Evolutionary conservation across 2,797 vertebrate species (phyloP).

Genomic region (Triplophysa yarkandensis): DNA sequence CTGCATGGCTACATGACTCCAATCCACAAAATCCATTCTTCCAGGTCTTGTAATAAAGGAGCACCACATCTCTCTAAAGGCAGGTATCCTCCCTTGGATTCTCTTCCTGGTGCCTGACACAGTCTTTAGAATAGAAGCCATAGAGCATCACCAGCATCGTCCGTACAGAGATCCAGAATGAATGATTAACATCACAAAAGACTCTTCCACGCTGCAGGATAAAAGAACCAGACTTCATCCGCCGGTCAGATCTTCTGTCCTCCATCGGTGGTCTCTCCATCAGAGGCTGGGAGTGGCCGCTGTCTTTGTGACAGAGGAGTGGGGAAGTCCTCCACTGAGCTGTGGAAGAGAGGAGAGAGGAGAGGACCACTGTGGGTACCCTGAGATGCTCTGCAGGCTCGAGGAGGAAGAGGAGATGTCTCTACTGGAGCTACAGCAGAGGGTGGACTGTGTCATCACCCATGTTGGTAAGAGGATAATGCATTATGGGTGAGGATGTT

Average conservation of each 20-base stretch:
- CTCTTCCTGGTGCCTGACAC: conserved; percentile 72
- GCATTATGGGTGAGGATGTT: neutral
- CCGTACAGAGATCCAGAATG: conserved; percentile 27
- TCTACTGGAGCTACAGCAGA: conserved; percentile 87
- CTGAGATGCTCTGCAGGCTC: conserved; percentile 90
- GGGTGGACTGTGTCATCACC: conserved; percentile 89
- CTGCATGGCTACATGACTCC: conserved; percentile 44
- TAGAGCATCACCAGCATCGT: conserved; percentile 33
- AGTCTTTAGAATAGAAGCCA: conserved; percentile 65
- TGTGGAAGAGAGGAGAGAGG: conserved; percentile 40
- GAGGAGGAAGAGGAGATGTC: conserved; percentile 91
- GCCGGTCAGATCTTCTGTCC: conserved; percentile 3
- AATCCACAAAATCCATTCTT: conserved; percentile 49
- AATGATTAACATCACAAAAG: conserved; percentile 47
- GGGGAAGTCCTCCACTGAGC: conserved; percentile 39
- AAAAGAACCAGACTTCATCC: conserved; percentile 19
- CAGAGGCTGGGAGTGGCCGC: conserved; percentile 54
- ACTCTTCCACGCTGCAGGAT: conserved; percentile 3
- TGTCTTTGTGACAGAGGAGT: conserved; percentile 42
- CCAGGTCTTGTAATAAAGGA: conserved; percentile 54
- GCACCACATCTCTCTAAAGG: conserved; percentile 66
- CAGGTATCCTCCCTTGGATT: conserved; percentile 77
- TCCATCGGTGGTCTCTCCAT: conserved; percentile 33
- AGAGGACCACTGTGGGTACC: conserved; percentile 55
- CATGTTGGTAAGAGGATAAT: conserved; percentile 87